Conservation (phyloP, 2,888 invertebrate species). For the Drosophila leonis region DNA sequence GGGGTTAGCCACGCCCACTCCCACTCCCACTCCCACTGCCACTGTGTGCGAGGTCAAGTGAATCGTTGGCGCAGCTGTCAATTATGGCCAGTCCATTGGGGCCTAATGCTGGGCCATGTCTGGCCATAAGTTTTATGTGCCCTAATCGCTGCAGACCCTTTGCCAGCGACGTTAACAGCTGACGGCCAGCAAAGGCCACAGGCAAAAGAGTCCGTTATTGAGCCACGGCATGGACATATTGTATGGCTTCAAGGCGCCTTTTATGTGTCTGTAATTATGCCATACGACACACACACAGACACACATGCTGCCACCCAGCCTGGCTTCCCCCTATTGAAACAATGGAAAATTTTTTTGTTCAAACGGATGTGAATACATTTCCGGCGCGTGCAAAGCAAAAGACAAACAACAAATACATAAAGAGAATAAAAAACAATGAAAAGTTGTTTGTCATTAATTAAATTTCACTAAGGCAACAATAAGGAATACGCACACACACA, state of each 20-base stretch:
- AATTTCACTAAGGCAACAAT: conserved; percentile 58
- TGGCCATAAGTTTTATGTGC: conserved; percentile 55
- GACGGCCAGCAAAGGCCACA: conserved; percentile 27
- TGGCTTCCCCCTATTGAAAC: conserved; percentile 16
- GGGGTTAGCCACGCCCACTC: background rate
- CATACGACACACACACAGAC: conserved; percentile 2
- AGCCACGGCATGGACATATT: conserved; percentile 11
- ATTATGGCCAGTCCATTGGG: conserved; percentile 55
- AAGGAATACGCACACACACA: conserved; percentile 15
- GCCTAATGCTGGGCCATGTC: conserved; percentile 45
- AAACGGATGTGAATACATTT: conserved; percentile 70
- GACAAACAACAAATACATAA: conserved; percentile 19
- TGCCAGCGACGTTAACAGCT: conserved; percentile 41
- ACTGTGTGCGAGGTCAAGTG: conserved; percentile 33
- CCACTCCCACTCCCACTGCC: no score
- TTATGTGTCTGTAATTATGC: conserved; percentile 45
- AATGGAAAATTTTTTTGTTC: conserved; percentile 66
- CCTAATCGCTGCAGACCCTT: conserved; percentile 38
- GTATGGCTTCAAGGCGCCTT: conserved; percentile 51
- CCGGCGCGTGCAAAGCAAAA: conserved; percentile 63
- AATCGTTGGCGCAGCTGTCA: conserved; percentile 65
- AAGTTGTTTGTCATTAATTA: conserved; percentile 77
- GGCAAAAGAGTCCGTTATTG: conserved; percentile 13
- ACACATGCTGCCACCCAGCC: background rate
- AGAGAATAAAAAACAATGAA: conserved; percentile 59